Base-by-base conservation (phyloP, 1,140 invertebrate genomes). In the Pseudomyrmex pallidus region DNA sequence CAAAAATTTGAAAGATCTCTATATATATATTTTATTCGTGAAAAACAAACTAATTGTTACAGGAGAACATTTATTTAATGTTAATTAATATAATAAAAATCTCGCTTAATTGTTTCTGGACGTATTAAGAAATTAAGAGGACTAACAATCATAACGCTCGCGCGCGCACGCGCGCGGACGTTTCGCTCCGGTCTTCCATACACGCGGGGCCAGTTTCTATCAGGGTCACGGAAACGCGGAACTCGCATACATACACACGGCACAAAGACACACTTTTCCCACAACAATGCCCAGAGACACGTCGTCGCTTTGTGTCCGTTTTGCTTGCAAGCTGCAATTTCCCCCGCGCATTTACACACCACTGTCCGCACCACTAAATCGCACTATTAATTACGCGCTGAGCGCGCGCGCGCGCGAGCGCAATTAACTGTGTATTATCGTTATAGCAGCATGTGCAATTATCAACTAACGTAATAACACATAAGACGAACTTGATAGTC, bases 221-320 rank as follows among this genome's bases (percentile, higher is more conserved):
- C 87, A 92, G 91, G 93, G 93, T 94, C 92, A 90, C 91, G 85
- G 85, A 87, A 94, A 94, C 86, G 89, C 93, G 93, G 93, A 94
- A 94, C 92, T 93, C 76, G 13, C 66, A 85, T 88, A 76, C 82
- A 54, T 90, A 90, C 88, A 76, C 82, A 54, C 90, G 91, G 87
- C 92, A 94, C 91, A 84, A 92, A 94, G 92, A 92, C 93, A 94
- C 91, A 94, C 93, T 94, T 94, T 94, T 94, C 92, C 90, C 89
- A 91, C 87, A 91, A 92, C 90, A 91, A 90, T 89, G 83, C 87
- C 66, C 84, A 87, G 86, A 89, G 35, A 35, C 35, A 7, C 84
- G 73, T 86, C 70, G 67, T 74, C 87, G 59, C 82, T 80, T 84
- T 78, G 62, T 56, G 63, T 74, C 78, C 54, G 63, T 50, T 35